phyloP scores from a whole-genome alignment of 2,888 invertebrate species.

The Agonopterix alstromeriana region DNA sequence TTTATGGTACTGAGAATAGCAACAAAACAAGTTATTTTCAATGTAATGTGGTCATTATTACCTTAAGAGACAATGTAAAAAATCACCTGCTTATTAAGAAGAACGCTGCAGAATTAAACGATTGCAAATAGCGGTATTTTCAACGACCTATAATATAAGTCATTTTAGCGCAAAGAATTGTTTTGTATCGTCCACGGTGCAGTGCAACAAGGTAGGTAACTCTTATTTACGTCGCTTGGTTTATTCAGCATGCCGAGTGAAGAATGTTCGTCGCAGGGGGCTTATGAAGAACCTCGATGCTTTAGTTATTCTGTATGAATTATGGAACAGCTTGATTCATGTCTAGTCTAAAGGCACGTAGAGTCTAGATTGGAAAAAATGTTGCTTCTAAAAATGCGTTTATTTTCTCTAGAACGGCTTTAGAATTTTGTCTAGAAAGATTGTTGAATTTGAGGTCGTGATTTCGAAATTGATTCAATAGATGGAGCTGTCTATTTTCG shows the following conservation, averaged over 20 bases:
- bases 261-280: constrained; percentile 66
- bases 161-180: constrained; percentile 41
- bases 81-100: too few species aligned
- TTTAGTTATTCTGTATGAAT: constrained; percentile 63
- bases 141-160: constrained; percentile 34
- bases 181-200: constrained; percentile 25
- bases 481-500: too few species aligned
- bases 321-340: constrained; percentile 63
- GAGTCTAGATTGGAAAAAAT: too few species aligned
- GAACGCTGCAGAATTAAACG: neutral
- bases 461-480: too few species aligned
- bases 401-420: too few species aligned
- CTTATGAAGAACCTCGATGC: constrained; percentile 38
- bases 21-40: too few species aligned
- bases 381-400: too few species aligned
- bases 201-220: constrained; percentile 3
- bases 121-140: constrained; percentile 24
- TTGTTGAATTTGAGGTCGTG: too few species aligned
- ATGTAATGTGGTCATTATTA: too few species aligned
- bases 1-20: too few species aligned
- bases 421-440: too few species aligned
- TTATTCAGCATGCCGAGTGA: constrained; percentile 50
- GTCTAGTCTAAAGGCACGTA: constrained; percentile 15
- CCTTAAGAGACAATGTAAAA: too few species aligned
- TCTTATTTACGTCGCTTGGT: constrained; percentile 43